Conservation (phyloP, 2,888 invertebrate species). For the Drosophila anomelani region DNA sequence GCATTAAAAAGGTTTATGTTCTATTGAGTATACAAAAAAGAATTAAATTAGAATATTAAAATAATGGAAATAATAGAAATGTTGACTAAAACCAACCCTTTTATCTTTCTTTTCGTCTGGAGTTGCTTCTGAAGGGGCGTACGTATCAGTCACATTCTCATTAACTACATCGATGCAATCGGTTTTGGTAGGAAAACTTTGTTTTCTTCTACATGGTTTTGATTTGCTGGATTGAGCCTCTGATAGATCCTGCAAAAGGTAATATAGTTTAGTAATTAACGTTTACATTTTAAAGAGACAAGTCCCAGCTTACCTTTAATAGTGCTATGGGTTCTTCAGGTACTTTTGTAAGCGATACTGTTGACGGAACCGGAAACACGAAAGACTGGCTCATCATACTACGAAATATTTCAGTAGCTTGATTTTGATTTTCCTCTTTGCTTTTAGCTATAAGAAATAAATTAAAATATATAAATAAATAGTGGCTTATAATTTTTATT, state of each 20-base stretch:
- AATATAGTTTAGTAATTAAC: not conserved
- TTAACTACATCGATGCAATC: slow-evolving; percentile 70
- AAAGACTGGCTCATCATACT: slow-evolving; percentile 91
- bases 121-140: slow-evolving; percentile 56
- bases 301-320: slow-evolving; percentile 76
- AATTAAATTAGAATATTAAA: not conserved
- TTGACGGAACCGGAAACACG: slow-evolving; percentile 87
- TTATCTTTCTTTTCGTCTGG: slow-evolving; percentile 70
- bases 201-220: slow-evolving; percentile 89
- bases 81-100: slow-evolving; percentile 52
- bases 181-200: slow-evolving; percentile 89
- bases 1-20: slow-evolving; percentile 62
- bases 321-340: slow-evolving; percentile 83
- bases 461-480: no score
- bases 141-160: slow-evolving; percentile 51
- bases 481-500: no score
- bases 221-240: slow-evolving; percentile 68
- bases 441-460: slow-evolving; percentile 81
- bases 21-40: slow-evolving; percentile 23
- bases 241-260: slow-evolving; percentile 63
- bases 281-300: no score
- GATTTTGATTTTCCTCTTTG: slow-evolving; percentile 87
- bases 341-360: slow-evolving; percentile 82
- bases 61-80: not conserved
- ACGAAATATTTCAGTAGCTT: slow-evolving; percentile 90